Evolutionary conservation across 2,888 invertebrate genomes (phyloP), one percentile per base, ranked within the genome.

Genomic region (Dichetophora obliterata): DNA sequence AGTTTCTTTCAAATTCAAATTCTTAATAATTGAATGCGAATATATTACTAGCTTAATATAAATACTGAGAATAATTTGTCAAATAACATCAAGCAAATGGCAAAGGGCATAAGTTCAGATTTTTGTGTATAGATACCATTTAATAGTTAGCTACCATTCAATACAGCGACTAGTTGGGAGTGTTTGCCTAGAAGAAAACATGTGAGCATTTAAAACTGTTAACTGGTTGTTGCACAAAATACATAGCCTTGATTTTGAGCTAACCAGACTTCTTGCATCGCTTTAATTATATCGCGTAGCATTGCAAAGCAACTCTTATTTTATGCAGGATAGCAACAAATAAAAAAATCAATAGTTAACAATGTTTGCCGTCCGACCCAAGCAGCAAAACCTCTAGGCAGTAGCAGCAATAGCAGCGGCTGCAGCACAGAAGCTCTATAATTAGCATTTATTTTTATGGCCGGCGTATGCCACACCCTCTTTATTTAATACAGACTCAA

Each of bases 191-290:
- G 71, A 24, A 70, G 52, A 71, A 70, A 71, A 57, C 54, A 37
- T 57, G 22, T 19, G 5, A 37, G 43, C 71, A 19, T n/a, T 37
- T 31, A 34, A 34, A 54, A 34, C 54, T 54, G 52, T 11, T 57
- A 59, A 37, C 71, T 59, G 71, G 37, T 37, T 5, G 0, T n/a
- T 50, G 57, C 24, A 27, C 11, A 31, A 63, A 63, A 63, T 31
- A 11, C 34, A 63, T 27, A 59, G 57, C 71, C 71, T 71, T 71
- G 71, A 71, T 57, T 68, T 66, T 50, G 68, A 22, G 52, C 14
- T 19, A 22, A 43, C 9, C 63, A 24, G 16, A 61, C 27, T 61
- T 61, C 59, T 61, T 61, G 59, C 27, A 27, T 31, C 14, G 22
- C 27, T n/a, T 27, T 27, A 54, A 54, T 54, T 54, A 54, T 22